Percentiles rank a stretch among this genome's conserved stretches.
Conservation (phyloP, 2,888 invertebrate genomes). For the Perizoma affinitatum region DNA sequence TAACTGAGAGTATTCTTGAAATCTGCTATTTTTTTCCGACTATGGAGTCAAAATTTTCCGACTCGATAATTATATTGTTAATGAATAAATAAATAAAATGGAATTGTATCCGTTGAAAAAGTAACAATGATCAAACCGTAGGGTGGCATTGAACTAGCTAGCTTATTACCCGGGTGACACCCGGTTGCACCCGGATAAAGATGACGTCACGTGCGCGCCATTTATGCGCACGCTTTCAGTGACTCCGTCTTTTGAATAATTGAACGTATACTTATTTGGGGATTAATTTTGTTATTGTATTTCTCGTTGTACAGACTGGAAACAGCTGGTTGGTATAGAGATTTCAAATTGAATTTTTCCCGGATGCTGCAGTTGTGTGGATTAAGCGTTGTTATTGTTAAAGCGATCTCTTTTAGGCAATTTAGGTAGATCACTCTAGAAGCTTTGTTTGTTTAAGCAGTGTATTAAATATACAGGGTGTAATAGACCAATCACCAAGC, state of each 20-base stretch:
- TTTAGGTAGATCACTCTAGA: too few relatives aligned
- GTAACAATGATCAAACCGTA: too few relatives aligned
- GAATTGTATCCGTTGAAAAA: too few relatives aligned
- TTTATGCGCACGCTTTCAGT: conserved; percentile 28
- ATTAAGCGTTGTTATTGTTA: not conserved
- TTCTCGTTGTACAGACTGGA: not conserved
- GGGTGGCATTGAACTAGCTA: not conserved
- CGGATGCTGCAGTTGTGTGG: not conserved
- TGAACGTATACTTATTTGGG: conserved; percentile 10
- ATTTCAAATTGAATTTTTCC: not conserved
- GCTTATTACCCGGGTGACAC: conserved; percentile 5
- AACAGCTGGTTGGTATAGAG: not conserved
- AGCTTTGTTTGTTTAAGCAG: too few relatives aligned
- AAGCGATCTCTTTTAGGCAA: too few relatives aligned
- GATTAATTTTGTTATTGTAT: conserved; percentile 20
- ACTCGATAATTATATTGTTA: too few relatives aligned
- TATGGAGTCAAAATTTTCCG: too few relatives aligned
- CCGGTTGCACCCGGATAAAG: conserved; percentile 32
- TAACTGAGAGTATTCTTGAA: too few relatives aligned
- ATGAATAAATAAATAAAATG: too few relatives aligned
- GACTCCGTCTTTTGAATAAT: conserved; percentile 25
- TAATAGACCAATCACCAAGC: too few relatives aligned
- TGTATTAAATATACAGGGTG: too few relatives aligned
- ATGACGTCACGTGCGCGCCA: conserved; percentile 30
- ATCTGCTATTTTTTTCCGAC: too few relatives aligned